phyloP scores from a whole-genome alignment of 2,113 vertebrate species.

The Tragelaphus buxtoni region DNA sequence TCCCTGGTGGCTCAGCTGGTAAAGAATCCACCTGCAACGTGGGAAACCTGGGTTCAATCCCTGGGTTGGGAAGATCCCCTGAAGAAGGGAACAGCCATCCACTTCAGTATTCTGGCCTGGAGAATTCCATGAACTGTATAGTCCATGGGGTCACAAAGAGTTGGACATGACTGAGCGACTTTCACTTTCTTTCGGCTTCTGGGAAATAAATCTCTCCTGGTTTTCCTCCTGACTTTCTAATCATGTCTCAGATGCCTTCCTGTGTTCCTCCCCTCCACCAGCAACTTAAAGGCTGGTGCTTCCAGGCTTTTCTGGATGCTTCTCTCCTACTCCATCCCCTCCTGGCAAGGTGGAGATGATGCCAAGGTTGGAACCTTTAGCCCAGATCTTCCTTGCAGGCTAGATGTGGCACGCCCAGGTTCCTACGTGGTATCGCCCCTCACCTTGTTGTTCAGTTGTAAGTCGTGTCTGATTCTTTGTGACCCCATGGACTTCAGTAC shows the following conservation, averaged over 20 bases:
- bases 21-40: background rate
- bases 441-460: background rate
- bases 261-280: background rate
- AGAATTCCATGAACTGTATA: background rate
- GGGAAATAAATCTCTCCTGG: background rate
- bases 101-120: background rate
- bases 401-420: background rate
- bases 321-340: background rate
- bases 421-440: accelerated
- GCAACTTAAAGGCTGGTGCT: background rate
- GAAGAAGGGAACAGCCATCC: background rate
- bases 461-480: background rate
- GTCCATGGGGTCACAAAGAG: background rate
- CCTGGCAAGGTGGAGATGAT: background rate
- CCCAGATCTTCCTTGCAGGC: background rate
- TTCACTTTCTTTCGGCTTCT: background rate
- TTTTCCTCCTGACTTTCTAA: background rate
- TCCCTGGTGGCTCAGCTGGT: background rate
- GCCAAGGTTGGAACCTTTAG: background rate
- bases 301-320: accelerated
- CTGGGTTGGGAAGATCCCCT: background rate
- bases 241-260: background rate
- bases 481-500: background rate
- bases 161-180: background rate
- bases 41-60: background rate